A percentile compares a stretch with the other conserved stretches of the same genome.
These are phyloP conservation scores for Pocota personata DNA, from an alignment of 2,888 invertebrate genomes.

Conservation along the genomic window DNA sequence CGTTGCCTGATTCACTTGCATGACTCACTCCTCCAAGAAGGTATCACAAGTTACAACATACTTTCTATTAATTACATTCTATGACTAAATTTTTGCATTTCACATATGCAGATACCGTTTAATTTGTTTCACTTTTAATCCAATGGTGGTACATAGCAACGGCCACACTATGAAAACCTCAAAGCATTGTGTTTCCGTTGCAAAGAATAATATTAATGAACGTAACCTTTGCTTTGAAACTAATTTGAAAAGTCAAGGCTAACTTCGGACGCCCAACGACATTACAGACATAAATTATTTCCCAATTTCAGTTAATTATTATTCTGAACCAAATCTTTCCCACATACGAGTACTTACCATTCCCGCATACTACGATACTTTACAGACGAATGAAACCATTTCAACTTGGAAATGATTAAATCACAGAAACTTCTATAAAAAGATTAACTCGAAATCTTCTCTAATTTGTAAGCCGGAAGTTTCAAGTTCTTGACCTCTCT, in stretches of 20 bases:
- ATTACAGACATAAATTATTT: neutral
- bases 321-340: neutral
- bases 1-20: too few relatives aligned
- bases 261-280: neutral
- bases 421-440: too few relatives aligned
- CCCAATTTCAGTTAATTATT: neutral
- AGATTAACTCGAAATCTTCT: neutral
- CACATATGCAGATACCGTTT: too few relatives aligned
- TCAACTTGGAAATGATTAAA: neutral
- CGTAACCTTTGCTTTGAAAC: neutral
- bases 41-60: too few relatives aligned
- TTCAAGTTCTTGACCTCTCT: constrained; percentile 37
- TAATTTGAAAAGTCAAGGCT: neutral
- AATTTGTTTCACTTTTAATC: too few relatives aligned
- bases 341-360: neutral
- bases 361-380: neutral
- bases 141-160: too few relatives aligned
- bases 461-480: constrained; percentile 21
- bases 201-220: neutral
- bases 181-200: neutral
- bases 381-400: neutral
- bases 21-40: too few relatives aligned
- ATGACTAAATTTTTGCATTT: too few relatives aligned
- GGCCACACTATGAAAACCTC: too few relatives aligned
- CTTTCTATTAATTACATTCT: too few relatives aligned